These are phyloP conservation scores for Tiphia femorata DNA, from an alignment of 2,888 invertebrate genomes.

Conservation along the genomic window DNA sequence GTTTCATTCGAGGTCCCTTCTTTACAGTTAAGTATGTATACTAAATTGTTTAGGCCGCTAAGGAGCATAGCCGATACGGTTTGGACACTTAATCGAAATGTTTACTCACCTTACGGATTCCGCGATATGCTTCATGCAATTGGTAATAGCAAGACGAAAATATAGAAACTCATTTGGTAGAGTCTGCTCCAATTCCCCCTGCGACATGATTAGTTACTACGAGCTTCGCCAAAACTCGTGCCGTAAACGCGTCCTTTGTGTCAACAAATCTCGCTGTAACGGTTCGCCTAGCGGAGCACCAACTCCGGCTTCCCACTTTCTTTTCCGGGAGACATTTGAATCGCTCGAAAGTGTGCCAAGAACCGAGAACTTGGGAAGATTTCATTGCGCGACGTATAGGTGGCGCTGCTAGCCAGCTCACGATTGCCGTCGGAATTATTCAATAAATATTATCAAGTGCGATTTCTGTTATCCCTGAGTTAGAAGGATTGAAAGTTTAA, in stretches of 20 bases:
- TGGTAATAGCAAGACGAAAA: conserved; percentile 49
- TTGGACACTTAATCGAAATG: too few relatives aligned
- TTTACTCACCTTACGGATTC: conserved; percentile 58
- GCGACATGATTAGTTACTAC: background rate
- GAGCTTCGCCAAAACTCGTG: background rate
- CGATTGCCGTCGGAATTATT: too few relatives aligned
- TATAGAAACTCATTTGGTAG: conserved; percentile 46
- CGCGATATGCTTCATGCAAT: conserved; percentile 48
- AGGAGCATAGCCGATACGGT: too few relatives aligned
- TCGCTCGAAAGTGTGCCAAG: conserved; percentile 8
- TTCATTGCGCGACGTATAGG: conserved; percentile 6
- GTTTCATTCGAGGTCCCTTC: too few relatives aligned
- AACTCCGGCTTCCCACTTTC: conserved; percentile 9
- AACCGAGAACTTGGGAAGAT: background rate
- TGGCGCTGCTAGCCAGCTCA: too few relatives aligned
- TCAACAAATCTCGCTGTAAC: conserved; percentile 39
- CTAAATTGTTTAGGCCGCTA: too few relatives aligned
- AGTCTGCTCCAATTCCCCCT: background rate
- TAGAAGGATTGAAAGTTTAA: background rate
- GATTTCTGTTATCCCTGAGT: too few relatives aligned
- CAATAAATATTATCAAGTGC: too few relatives aligned
- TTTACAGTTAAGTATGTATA: too few relatives aligned
- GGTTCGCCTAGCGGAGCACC: conserved; percentile 30
- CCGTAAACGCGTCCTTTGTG: conserved; percentile 25
- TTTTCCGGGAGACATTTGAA: conserved; percentile 18